Evolutionary conservation across 2,888 invertebrate genomes (phyloP), one percentile per base, ranked within the genome.

Genomic region (Phasia obesa): DNA sequence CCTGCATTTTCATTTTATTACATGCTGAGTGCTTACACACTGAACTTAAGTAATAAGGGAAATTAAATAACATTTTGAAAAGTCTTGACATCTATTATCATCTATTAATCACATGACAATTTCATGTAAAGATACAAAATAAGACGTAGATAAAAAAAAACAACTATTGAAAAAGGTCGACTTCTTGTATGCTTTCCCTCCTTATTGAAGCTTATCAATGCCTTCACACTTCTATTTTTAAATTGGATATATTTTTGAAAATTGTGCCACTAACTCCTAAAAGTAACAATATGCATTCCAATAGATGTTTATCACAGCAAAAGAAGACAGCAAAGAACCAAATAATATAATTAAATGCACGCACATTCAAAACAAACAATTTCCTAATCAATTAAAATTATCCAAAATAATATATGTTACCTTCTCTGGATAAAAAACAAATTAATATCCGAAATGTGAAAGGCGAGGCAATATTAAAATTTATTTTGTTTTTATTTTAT

Each of bases 311-410:
- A 67, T 47, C 75, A 35, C 42, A 38, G 31, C 27, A 17, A 9
- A 59, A 47, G 47, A 2, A 53, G 38, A 57, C 42, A 49, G 51
- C 6, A n/a, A 2, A 55, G 35, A 64, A 11, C 4, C 11, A 62
- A 69, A 65, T 31, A 59, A 27, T 69, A 67, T 25, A 79, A 79
- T 83, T 83, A 83, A 67, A 44, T 44, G 57, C 83, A 83, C 83
- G 83, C 79, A 73, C 49, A n/a, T n/a, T n/a, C n/a, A 35, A 5
- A 5, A 3, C 57, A 31, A 47, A 60, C 9, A 35, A 73, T 4
- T 3, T 17, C 15, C 27, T 38, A 67, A 70, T 83, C 69, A 74
- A 71, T 75, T 74, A 82, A 78, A 78, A 70, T 57, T 49, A 21
- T 47, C 17, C 15, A 21, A 60, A 60, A 51, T 38, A 11, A 31